Evolutionary conservation across 2,113 vertebrate genomes (phyloP).

Genomic region (Apistogramma diplotaenia): DNA sequence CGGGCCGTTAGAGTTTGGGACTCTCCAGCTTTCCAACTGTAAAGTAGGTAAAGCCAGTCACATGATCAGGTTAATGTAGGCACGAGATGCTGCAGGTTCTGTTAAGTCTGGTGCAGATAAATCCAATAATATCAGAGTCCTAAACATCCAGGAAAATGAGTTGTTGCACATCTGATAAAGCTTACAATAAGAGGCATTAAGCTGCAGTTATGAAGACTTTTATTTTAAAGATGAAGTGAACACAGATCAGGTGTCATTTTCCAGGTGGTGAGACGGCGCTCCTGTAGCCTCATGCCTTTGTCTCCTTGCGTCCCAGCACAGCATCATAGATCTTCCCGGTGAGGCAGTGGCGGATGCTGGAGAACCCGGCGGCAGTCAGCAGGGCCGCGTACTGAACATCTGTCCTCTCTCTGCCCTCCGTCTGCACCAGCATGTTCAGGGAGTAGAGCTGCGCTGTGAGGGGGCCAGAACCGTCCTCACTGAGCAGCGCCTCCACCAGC

Average conservation of each 20-base stretch:
- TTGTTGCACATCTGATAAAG: no score
- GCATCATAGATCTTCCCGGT: conserved; percentile 83
- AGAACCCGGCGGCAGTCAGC: conserved; percentile 80
- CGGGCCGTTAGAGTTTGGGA: no score
- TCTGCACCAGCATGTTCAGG: conserved; percentile 90
- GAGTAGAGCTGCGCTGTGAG: conserved; percentile 81
- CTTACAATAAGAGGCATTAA: no score
- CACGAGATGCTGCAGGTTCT: no score
- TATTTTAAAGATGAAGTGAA: no score
- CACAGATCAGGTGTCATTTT: background rate
- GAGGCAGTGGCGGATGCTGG: conserved; percentile 53
- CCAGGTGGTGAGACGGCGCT: background rate
- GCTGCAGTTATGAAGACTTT: no score
- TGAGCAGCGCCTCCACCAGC: conserved; percentile 81
- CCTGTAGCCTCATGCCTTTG: background rate
- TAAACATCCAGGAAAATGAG: no score
- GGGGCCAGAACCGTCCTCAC: conserved; percentile 80
- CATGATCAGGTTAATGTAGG: no score
- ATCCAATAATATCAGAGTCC: no score
- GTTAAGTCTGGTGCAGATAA: no score
- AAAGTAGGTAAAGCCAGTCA: no score
- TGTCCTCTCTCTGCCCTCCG: conserved; percentile 83
- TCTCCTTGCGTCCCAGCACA: conserved; percentile 76
- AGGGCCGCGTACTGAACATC: conserved; percentile 76
- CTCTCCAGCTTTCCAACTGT: no score